A percentile compares a stretch with the other conserved stretches of the same genome.
Conservation (phyloP, 1,140 invertebrate species). For the Idris sp. region DNA sequence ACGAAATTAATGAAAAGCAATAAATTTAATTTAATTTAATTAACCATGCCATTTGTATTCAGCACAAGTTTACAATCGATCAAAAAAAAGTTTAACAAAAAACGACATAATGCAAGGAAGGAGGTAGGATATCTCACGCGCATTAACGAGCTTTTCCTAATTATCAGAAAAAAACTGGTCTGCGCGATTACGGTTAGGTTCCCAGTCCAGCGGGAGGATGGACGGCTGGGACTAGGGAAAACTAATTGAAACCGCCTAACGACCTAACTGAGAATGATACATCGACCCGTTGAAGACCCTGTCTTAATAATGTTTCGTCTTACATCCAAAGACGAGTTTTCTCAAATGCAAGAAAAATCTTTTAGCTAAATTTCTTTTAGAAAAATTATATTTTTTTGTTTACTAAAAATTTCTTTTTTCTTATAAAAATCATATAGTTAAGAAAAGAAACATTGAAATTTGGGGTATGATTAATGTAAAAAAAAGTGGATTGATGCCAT, state of each 20-base stretch:
- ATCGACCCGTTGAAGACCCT: slow-evolving; percentile 72
- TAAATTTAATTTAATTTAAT: slow-evolving; percentile 43
- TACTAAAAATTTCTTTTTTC: no score
- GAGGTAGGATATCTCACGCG: slow-evolving; percentile 66
- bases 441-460: slow-evolving; percentile 20
- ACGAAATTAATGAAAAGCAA: no score
- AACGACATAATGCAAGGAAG: slow-evolving; percentile 51
- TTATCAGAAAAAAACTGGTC: slow-evolving; percentile 75
- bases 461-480: slow-evolving; percentile 29
- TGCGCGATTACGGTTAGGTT: slow-evolving; percentile 71
- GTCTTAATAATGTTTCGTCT: slow-evolving; percentile 77
- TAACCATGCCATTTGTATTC: slow-evolving; percentile 43
- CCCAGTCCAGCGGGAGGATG: slow-evolving; percentile 62
- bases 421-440: no score
- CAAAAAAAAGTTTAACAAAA: slow-evolving; percentile 36
- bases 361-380: slow-evolving; percentile 31
- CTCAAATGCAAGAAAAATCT: slow-evolving; percentile 64
- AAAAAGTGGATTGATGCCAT: slow-evolving; percentile 51
- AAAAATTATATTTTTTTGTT: slow-evolving; percentile 28
- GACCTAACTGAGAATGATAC: slow-evolving; percentile 77
- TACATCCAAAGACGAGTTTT: slow-evolving; percentile 53
- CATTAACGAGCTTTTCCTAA: slow-evolving; percentile 77
- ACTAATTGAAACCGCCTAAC: slow-evolving; percentile 79
- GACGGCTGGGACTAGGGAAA: slow-evolving; percentile 70
- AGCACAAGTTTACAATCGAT: slow-evolving; percentile 43